Evolutionary conservation across 2,888 invertebrate species (phyloP).

Genomic region (Crepidodera aurea): DNA sequence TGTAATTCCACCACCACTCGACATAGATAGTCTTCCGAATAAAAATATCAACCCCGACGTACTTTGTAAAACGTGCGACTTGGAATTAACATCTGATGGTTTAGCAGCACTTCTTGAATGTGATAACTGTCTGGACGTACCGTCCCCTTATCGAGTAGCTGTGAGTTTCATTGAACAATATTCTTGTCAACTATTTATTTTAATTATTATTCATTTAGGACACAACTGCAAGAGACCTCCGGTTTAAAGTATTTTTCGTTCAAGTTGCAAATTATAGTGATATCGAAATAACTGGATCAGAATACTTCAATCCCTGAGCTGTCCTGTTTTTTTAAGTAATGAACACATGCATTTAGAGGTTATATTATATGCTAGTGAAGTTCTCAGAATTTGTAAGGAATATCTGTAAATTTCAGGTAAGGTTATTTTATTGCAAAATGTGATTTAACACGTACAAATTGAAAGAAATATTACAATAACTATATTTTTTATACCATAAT

Average conservation of each 20-base stretch:
- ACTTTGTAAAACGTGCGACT: slow-evolving; percentile 55
- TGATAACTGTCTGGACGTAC: slow-evolving; percentile 52
- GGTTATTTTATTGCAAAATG: too few species aligned
- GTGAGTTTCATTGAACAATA: slow-evolving; percentile 34
- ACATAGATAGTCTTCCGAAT: slow-evolving; percentile 31
- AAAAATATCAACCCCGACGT: slow-evolving; percentile 33
- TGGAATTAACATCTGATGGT: slow-evolving; percentile 52
- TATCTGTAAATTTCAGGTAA: neutral
- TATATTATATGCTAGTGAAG: slow-evolving; percentile 4
- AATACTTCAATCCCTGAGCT: slow-evolving; percentile 13
- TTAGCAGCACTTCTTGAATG: slow-evolving; percentile 54
- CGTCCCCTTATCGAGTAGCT: slow-evolving; percentile 32
- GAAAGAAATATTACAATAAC: too few species aligned
- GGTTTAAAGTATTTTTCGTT: slow-evolving; percentile 44
- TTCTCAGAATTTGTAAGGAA: too few species aligned
- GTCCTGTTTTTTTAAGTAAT: too few species aligned
- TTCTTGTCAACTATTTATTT: slow-evolving; percentile 15
- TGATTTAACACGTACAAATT: too few species aligned
- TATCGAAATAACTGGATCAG: slow-evolving; percentile 11
- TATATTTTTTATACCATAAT: neutral
- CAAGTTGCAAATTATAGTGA: slow-evolving; percentile 19
- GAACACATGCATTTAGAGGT: slow-evolving; percentile 18
- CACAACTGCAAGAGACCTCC: slow-evolving; percentile 45
- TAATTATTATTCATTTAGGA: slow-evolving; percentile 46
- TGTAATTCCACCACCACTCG: slow-evolving; percentile 32